These are phyloP conservation scores for Labeo rohita DNA, from an alignment of 2,113 vertebrate species.

Conservation along the genomic window DNA sequence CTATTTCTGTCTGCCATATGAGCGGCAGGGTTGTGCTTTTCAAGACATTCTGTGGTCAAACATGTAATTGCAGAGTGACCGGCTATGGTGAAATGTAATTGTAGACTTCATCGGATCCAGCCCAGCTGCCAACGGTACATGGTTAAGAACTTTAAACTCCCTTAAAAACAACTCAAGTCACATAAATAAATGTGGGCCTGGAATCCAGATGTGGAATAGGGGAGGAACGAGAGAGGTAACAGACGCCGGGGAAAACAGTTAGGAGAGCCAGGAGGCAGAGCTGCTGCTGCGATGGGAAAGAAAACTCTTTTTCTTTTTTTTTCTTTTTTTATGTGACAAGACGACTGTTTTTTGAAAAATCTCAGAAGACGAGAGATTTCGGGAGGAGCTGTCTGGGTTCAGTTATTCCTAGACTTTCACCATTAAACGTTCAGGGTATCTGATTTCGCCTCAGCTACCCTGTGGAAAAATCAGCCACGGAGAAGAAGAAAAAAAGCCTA, in stretches of 20 bases:
- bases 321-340: slow-evolving; percentile 59
- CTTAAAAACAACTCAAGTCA: slow-evolving; percentile 69
- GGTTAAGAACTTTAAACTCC: slow-evolving; percentile 72
- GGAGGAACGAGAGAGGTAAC: slow-evolving; percentile 49
- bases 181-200: slow-evolving; percentile 78
- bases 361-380: slow-evolving; percentile 51
- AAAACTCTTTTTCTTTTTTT: slow-evolving; percentile 62
- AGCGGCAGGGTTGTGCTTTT: slow-evolving; percentile 75
- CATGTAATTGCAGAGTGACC: slow-evolving; percentile 83
- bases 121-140: slow-evolving; percentile 68
- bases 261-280: slow-evolving; percentile 52
- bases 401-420: slow-evolving; percentile 74
- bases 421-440: slow-evolving; percentile 65
- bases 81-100: slow-evolving; percentile 81
- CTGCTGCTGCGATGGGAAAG: slow-evolving; percentile 68
- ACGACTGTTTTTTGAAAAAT: slow-evolving; percentile 64
- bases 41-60: slow-evolving; percentile 78
- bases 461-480: slow-evolving; percentile 61
- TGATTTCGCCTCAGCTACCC: slow-evolving; percentile 69
- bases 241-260: slow-evolving; percentile 44
- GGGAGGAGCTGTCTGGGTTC: slow-evolving; percentile 62
- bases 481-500: background rate
- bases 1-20: slow-evolving; percentile 87
- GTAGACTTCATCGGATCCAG: slow-evolving; percentile 79
- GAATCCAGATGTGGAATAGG: slow-evolving; percentile 77